Conservation (phyloP, 2,797 vertebrate species). For the Melanotaenia maccullochi region DNA sequence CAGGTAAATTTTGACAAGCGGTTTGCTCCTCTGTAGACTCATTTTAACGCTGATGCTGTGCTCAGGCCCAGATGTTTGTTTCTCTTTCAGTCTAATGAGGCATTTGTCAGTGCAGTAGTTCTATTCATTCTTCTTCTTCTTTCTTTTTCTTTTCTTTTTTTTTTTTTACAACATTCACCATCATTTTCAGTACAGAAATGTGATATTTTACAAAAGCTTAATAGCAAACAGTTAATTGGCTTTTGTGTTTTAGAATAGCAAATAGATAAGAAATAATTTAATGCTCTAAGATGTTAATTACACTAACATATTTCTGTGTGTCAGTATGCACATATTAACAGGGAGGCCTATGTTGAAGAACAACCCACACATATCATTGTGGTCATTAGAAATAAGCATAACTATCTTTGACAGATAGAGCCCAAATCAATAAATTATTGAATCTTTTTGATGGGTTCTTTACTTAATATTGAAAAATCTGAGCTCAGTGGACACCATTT, state of each 20-base stretch:
- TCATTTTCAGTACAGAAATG: not conserved
- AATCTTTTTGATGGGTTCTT: no score
- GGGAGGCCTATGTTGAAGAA: slow-evolving; percentile 11
- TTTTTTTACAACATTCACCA: not conserved
- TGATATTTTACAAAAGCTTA: not conserved
- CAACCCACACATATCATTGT: no score
- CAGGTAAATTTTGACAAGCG: slow-evolving; percentile 86
- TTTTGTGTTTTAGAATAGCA: not conserved
- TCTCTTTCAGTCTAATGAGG: slow-evolving; percentile 6
- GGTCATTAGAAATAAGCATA: no score
- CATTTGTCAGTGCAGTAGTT: slow-evolving; percentile 18
- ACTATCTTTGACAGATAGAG: no score
- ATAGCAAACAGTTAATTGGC: not conserved
- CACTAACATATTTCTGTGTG: not conserved
- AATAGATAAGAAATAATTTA: not conserved
- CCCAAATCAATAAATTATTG: no score
- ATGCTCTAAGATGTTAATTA: not conserved
- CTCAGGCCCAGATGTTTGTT: slow-evolving; percentile 47
- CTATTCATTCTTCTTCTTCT: slow-evolving; percentile 29
- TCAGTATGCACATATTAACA: slow-evolving; percentile 14
- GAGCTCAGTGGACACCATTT: not conserved
- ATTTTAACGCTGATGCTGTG: slow-evolving; percentile 11
- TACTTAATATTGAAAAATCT: no score
- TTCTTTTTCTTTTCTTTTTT: not conserved
- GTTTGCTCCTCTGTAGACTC: slow-evolving; percentile 10